Evolutionary conservation across 1,140 invertebrate species (phyloP), one percentile per base, ranked within the genome.

Genomic region (Halotydeus destructor): DNA sequence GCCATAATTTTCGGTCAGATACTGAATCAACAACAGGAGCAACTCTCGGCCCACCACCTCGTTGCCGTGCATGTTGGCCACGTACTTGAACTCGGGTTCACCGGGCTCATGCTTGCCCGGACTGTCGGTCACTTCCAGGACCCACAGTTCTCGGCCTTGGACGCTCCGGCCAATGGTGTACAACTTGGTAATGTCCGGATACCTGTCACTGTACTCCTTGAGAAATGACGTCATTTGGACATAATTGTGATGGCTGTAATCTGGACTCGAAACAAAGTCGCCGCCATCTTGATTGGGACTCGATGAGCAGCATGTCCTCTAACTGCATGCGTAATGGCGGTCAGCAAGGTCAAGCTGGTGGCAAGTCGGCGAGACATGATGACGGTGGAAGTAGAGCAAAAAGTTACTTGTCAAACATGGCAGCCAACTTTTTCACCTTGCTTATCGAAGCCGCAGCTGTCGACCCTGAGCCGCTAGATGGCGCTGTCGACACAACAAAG

Each of bases 51-150:
- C 83, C n/a, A 89, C 75, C 0, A 81, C 79, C 66, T 94, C 88
- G 60, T 96, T 91, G 16, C 88, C 88, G 57, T 94, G 88, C 81
- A 94, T 94, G 57, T 94, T 94, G 1, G 71, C 86, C 23, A 94
- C 68, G 56, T 86, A 86, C 59, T 93, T 94, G 50, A 94, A 76
- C 61, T 88, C 83, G 0, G 84, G 84, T 58, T 79, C 75, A 24
- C 72, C 69, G 38, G 74, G 67, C 53, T 79, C 71, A 65, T 96
- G 89, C 35, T 65, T 56, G 2, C 81, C 80, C 8, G 91, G 86
- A 49, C 81, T 71, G 48, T 69, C 70, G 0, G 79, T 76, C 12
- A 98, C 71, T 58, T 94, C 83, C 43, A 98, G 55, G 0, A 96
- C 83, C 55, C 73, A 85, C 22, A 98, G 59, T 28, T 91, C 71